A percentile compares a stretch with the other conserved stretches of the same genome.
Conservation (phyloP, 2,888 invertebrate species). For the Leptinotarsa tumamoca region DNA sequence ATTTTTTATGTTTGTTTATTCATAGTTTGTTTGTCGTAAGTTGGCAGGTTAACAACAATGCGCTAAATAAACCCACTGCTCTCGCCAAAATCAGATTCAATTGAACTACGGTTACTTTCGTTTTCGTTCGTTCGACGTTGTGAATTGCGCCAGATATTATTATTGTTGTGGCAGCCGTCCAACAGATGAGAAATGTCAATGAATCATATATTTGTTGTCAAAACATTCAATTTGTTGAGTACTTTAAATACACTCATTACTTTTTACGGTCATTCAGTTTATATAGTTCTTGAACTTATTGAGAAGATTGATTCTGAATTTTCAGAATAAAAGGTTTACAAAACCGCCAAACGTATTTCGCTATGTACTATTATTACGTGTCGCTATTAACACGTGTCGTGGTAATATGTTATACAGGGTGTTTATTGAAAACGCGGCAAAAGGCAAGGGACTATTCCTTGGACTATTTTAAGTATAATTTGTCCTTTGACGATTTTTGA, state of each 20-base stretch:
- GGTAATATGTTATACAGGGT: too few species aligned
- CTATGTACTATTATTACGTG: too few species aligned
- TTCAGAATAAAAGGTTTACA: too few species aligned
- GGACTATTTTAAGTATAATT: too few species aligned
- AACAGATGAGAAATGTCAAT: slow-evolving; percentile 24
- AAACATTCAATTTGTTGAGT: neutral
- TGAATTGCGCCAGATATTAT: slow-evolving; percentile 26
- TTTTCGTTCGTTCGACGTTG: slow-evolving; percentile 35
- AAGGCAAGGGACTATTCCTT: too few species aligned
- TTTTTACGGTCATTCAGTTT: neutral
- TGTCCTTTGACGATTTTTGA: too few species aligned
- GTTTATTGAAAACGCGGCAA: too few species aligned
- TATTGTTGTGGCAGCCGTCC: slow-evolving; percentile 36
- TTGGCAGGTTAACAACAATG: slow-evolving; percentile 18
- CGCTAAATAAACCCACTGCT: slow-evolving; percentile 3
- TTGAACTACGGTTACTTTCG: slow-evolving; percentile 31
- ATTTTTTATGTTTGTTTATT: slow-evolving; percentile 4
- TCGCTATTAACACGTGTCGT: too few species aligned
- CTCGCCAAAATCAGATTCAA: neutral
- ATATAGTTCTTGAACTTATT: too few species aligned
- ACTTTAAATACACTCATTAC: neutral
- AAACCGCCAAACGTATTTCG: too few species aligned
- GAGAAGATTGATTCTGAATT: too few species aligned
- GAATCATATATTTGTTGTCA: slow-evolving; percentile 13
- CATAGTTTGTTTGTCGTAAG: slow-evolving; percentile 11